Percentiles rank a stretch among this genome's conserved stretches.
Evolutionary conservation across 2,888 invertebrate species (phyloP).

Genomic region (Dysmachus trigonus): DNA sequence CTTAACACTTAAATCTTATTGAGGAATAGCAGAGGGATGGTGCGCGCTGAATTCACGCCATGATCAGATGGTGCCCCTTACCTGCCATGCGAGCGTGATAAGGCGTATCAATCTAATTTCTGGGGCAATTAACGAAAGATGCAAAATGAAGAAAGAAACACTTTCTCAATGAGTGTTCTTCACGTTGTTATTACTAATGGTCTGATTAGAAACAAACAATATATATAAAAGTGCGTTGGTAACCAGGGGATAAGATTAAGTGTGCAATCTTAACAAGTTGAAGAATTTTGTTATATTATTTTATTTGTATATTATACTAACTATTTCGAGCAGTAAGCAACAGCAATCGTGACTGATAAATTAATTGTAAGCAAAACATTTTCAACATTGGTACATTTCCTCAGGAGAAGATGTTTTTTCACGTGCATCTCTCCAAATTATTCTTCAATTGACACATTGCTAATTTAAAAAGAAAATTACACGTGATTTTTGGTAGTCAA

Average conservation of each 20-base stretch:
- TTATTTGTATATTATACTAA: background rate
- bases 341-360: background rate
- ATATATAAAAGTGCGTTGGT: background rate
- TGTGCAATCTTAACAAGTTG: background rate
- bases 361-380: background rate
- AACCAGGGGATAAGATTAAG: background rate
- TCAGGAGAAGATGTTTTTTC: background rate
- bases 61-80: background rate
- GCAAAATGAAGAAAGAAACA: background rate
- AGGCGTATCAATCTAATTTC: background rate
- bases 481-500: background rate
- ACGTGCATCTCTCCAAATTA: background rate
- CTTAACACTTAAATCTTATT: background rate
- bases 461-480: background rate
- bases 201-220: background rate
- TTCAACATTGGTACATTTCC: background rate
- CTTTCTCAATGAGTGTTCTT: background rate
- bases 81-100: background rate
- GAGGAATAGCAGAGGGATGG: background rate
- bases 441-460: background rate
- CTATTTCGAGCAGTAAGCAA: background rate
- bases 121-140: background rate
- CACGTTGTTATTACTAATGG: background rate
- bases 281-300: background rate
- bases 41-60: background rate